These are phyloP conservation scores for Grammomys surdaster DNA, from an alignment of 2,113 vertebrate species.

Conservation along the genomic window DNA sequence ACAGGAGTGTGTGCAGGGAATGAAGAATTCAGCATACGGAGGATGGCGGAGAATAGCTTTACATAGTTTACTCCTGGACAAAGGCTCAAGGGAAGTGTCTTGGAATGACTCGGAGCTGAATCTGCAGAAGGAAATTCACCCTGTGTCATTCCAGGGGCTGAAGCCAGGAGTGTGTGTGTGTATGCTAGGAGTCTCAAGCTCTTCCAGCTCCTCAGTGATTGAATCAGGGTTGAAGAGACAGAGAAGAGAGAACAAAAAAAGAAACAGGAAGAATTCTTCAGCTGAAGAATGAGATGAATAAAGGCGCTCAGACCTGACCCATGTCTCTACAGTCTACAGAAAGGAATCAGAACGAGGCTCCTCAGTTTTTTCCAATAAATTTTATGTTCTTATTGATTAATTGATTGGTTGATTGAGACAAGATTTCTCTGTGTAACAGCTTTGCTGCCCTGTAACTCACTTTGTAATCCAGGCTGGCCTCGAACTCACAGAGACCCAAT, in stretches of 20 bases:
- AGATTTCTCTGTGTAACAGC: no score
- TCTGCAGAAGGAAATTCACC: not conserved
- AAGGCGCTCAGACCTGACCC: not conserved
- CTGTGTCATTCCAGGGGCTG: not conserved
- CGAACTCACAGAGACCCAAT: not conserved
- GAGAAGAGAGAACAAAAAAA: conserved; percentile 2
- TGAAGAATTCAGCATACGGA: not conserved
- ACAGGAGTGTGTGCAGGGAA: no score
- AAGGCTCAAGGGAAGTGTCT: not conserved
- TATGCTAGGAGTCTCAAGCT: not conserved
- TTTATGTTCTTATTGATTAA: not conserved
- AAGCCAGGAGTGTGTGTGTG: not conserved
- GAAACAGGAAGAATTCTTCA: not conserved
- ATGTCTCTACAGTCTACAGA: not conserved
- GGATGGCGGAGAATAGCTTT: not conserved
- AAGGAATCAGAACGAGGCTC: not conserved
- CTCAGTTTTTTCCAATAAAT: not conserved
- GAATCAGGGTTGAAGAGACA: not conserved
- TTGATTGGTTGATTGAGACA: no score
- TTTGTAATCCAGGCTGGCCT: not conserved
- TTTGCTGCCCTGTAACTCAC: no score
- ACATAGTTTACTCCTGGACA: no score
- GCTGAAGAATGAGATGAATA: not conserved
- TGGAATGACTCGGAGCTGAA: not conserved
- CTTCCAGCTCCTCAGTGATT: not conserved